Conservation (phyloP, 2,888 invertebrate genomes). For the Stenoptilia bipunctidactyla region DNA sequence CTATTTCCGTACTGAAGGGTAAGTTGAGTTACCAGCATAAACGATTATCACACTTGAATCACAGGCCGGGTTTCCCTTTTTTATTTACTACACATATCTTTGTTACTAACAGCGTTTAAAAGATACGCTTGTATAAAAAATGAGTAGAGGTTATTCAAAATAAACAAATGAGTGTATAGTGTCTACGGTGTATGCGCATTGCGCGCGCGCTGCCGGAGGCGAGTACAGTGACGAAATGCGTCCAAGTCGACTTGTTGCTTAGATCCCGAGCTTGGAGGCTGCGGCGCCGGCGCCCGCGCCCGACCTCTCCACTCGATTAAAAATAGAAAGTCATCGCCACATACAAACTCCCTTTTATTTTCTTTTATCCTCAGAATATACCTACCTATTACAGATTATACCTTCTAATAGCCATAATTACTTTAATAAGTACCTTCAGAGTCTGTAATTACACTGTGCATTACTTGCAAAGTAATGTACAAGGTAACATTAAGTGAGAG, state of each 20-base stretch:
- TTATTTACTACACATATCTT: too few relatives aligned
- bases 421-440: neutral
- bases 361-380: conserved; percentile 40
- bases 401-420: conserved; percentile 30
- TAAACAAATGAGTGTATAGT: conserved; percentile 29
- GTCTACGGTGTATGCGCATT: conserved; percentile 49
- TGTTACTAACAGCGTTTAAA: too few relatives aligned
- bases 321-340: conserved; percentile 63
- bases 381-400: conserved; percentile 47
- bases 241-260: conserved; percentile 25
- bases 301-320: conserved; percentile 60
- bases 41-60: too few relatives aligned
- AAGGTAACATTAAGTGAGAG: too few relatives aligned
- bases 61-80: too few relatives aligned
- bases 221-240: conserved; percentile 60
- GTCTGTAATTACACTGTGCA: neutral
- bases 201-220: conserved; percentile 62
- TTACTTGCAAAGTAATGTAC: neutral
- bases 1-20: conserved; percentile 26
- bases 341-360: conserved; percentile 54
- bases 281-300: conserved; percentile 40
- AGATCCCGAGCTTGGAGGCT: conserved; percentile 43
- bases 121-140: too few relatives aligned
- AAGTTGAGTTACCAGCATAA: too few relatives aligned
- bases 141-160: too few relatives aligned